Conservation (phyloP, 2,888 invertebrate species). For the Lymantria dispar region DNA sequence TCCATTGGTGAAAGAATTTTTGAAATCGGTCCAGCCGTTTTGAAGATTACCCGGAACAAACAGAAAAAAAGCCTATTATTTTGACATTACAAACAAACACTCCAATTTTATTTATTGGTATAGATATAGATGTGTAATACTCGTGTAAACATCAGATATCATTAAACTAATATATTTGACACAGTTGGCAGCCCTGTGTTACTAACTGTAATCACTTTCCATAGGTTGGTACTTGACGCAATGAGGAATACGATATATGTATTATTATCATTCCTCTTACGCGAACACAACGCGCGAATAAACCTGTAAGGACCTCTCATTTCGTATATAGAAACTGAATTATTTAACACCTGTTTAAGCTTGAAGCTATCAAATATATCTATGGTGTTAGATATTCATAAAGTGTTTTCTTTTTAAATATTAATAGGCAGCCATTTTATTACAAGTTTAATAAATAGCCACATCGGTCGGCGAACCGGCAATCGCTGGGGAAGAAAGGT, state of each 20-base stretch:
- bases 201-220: conserved; percentile 1
- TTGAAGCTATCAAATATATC: not conserved
- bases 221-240: conserved; percentile 17
- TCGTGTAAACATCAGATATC: too few species aligned
- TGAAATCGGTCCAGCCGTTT: too few species aligned
- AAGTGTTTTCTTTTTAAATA: not conserved
- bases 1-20: too few species aligned
- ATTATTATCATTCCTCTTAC: conserved; percentile 41
- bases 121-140: too few species aligned
- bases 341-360: conserved; percentile 48
- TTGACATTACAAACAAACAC: too few species aligned
- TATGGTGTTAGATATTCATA: not conserved
- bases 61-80: too few species aligned
- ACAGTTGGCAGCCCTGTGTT: not conserved
- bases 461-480: too few species aligned
- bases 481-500: too few species aligned
- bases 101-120: too few species aligned
- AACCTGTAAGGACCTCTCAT: conserved; percentile 53
- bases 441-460: too few species aligned
- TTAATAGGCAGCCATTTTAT: not conserved
- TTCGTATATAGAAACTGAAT: conserved; percentile 56
- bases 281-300: conserved; percentile 49
- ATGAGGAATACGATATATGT: conserved; percentile 52
- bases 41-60: too few species aligned
- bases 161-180: too few species aligned